A percentile compares a stretch with the other conserved stretches of the same genome.
phyloP scores from a whole-genome alignment of 2,888 invertebrate species.

The Anarsia innoxiella region DNA sequence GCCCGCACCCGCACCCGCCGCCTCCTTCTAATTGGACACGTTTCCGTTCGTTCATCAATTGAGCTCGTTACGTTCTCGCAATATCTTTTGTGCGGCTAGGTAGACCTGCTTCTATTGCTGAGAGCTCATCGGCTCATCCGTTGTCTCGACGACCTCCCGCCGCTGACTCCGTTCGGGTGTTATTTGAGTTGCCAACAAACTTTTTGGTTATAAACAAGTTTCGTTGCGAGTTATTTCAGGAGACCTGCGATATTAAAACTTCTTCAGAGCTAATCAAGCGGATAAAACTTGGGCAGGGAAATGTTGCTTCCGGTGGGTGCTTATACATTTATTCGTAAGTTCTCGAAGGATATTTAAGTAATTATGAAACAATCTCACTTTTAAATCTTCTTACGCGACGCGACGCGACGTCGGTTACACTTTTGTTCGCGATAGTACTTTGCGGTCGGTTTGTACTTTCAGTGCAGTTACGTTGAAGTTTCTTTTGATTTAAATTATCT shows the following conservation, averaged over 20 bases:
- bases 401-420: no score
- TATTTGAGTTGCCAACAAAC: constrained; percentile 17
- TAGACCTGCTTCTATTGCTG: constrained; percentile 31
- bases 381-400: no score
- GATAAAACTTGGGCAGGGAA: no score
- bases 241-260: not conserved
- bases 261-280: constrained; percentile 4
- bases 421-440: no score
- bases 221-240: constrained; percentile 3
- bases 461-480: no score
- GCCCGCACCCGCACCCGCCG: constrained; percentile 48
- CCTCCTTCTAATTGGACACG: constrained; percentile 74
- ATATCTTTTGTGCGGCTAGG: constrained; percentile 54
- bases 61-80: constrained; percentile 66
- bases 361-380: no score
- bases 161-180: constrained; percentile 17
- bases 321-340: no score
- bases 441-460: no score
- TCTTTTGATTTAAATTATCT: no score
- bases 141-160: constrained; percentile 19
- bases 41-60: constrained; percentile 73
- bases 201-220: constrained; percentile 18
- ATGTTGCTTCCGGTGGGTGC: no score
- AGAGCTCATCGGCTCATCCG: constrained; percentile 18
- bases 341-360: no score